These are phyloP conservation scores for Clamator glandarius DNA, from an alignment of 2,797 vertebrate species.

Conservation along the genomic window DNA sequence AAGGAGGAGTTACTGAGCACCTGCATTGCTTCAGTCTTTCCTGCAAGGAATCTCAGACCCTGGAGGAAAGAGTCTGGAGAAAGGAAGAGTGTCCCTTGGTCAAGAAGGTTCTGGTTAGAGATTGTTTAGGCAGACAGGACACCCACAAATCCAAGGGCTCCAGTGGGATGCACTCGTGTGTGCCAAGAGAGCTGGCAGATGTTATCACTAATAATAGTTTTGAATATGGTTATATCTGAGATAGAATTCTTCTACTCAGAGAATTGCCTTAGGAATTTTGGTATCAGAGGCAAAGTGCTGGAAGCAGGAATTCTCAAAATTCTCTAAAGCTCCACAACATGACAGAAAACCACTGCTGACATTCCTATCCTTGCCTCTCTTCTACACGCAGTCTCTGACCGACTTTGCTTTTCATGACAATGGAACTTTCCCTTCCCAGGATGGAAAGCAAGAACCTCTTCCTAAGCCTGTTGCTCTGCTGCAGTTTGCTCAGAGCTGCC, in stretches of 20 bases:
- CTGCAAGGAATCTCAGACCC: too few relatives aligned
- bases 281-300: not conserved
- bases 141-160: too few relatives aligned
- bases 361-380: not conserved
- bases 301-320: not conserved
- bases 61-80: too few relatives aligned
- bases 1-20: too few relatives aligned
- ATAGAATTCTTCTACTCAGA: not conserved
- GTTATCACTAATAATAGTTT: too few relatives aligned
- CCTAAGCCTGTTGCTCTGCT: conserved; percentile 70
- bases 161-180: too few relatives aligned
- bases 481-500: conserved; percentile 51
- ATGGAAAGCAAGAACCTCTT: conserved; percentile 71
- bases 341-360: not conserved
- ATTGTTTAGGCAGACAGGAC: too few relatives aligned
- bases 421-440: not conserved
- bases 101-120: too few relatives aligned
- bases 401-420: not conserved
- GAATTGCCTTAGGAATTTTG: not conserved
- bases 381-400: not conserved
- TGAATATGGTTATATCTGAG: not conserved
- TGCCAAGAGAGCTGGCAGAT: too few relatives aligned
- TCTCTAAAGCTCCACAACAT: not conserved
- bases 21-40: too few relatives aligned
- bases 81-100: too few relatives aligned